Base-by-base conservation (phyloP, 2,888 invertebrate genomes). In the Lymantria monacha region DNA sequence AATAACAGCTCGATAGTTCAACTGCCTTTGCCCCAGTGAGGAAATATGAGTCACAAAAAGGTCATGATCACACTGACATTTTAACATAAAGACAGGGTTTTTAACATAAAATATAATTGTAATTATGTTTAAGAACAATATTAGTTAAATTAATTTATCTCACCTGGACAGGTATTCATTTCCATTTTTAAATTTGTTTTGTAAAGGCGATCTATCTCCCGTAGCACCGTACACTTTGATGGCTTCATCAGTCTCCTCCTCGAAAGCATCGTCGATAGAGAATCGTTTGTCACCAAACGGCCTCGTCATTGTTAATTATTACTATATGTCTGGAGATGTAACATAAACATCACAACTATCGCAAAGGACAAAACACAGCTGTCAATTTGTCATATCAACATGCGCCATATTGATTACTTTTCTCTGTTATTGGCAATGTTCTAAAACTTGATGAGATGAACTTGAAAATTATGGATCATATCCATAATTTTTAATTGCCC, bases 251-350 rank as follows among this genome's bases (percentile, higher is more conserved):
- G 96, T 95, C 79, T 96, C 96, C 77, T 96, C 96, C 76, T 96
- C 96, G 75, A 96, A 96, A 11, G 96, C 96, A 83, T 96, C 96
- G 83, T 96, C 96, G 70, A 96, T 96, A 46, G 95, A 95, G 86
- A 96, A 96, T 64, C 95, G 91, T 76, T 94, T 94, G 68, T 93
- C 93, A 79, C 89, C 87, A 66, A 89, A 90, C 56, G 90, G 81
- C 76, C 87, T 84, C 69, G 92, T 92, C 92, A 92, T 92, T 79
- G 75, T 88, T 72, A 72, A 71, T 70, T 69, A 68, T 66, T 62
- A 48, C 62, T 72, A 70, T 65, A 68, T 62, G 66, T 61, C 65
- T 81, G 73, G 72, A 79, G 72, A 79, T 76, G 72, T 81, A 77
- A 80, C 79, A 76, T 70, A 82, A 81, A 81, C 87, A 88, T 86